These are phyloP conservation scores for Muscicapa adusta DNA, from an alignment of 2,113 vertebrate species.

Conservation along the genomic window DNA sequence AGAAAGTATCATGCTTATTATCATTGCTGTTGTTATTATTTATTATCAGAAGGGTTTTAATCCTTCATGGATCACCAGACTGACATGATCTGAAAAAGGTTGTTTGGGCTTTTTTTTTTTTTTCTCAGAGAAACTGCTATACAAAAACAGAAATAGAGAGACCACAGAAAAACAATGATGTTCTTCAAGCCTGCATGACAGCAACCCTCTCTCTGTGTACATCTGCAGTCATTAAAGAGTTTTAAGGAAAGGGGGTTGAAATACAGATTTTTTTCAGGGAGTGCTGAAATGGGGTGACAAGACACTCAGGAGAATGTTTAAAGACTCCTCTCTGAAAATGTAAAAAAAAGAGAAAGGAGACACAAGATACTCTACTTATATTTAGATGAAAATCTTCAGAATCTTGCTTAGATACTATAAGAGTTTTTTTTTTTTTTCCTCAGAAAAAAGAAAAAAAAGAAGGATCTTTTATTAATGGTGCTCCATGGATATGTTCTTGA, in stretches of 20 bases:
- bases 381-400: neutral
- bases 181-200: neutral
- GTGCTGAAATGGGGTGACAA: accelerated
- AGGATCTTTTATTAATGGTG: neutral
- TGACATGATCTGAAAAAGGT: neutral
- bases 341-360: neutral
- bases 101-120: accelerated
- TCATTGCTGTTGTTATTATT: neutral
- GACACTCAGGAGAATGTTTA: neutral
- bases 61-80: neutral
- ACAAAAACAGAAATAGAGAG: neutral
- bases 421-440: neutral
- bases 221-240: neutral
- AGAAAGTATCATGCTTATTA: neutral
- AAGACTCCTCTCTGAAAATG: neutral
- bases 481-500: neutral
- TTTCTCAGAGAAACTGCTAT: neutral
- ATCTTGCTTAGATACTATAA: neutral
- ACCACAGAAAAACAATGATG: neutral
- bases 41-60: neutral
- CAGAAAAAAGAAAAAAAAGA: neutral
- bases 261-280: neutral
- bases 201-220: neutral
- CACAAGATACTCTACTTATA: neutral
- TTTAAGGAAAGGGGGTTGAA: neutral